Conservation (phyloP, 1,140 invertebrate species). For the Drosophila kepulauana region DNA sequence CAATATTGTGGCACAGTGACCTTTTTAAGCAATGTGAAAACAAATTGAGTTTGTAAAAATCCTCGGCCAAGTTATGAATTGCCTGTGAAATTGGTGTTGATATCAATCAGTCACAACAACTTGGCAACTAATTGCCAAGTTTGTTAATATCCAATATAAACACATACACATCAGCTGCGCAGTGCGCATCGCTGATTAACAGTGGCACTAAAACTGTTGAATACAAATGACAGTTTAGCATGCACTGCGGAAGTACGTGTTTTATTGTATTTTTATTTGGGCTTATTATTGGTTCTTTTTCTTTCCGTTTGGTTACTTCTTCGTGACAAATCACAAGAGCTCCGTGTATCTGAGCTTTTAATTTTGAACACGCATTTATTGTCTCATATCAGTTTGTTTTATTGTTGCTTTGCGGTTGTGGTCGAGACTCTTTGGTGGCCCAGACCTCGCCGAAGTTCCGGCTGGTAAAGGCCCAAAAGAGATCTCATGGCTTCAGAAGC, state of each 20-base stretch:
- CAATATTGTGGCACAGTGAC: constrained; percentile 58
- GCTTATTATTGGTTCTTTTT: constrained; percentile 63
- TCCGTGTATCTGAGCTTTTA: constrained; percentile 42
- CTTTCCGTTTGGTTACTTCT: constrained; percentile 42
- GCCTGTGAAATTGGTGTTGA: constrained; percentile 6
- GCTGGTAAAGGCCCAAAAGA: constrained; percentile 60
- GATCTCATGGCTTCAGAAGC: constrained; percentile 61
- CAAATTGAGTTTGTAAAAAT: constrained; percentile 49
- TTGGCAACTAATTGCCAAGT: not conserved
- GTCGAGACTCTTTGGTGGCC: constrained; percentile 41
- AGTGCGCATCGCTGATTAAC: constrained; percentile 18
- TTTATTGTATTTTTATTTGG: constrained; percentile 53
- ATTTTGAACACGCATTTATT: constrained; percentile 65
- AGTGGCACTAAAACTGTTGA: constrained; percentile 18
- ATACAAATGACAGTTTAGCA: constrained; percentile 8
- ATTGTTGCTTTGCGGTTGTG: not conserved
- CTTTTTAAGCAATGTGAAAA: constrained; percentile 55
- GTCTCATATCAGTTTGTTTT: constrained; percentile 49
- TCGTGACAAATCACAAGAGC: constrained; percentile 64
- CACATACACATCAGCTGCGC: constrained; percentile 1
- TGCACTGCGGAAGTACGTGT: constrained; percentile 64
- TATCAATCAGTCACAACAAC: too few species aligned
- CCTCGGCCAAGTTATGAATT: constrained; percentile 43
- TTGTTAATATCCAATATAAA: not conserved
- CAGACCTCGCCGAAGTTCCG: constrained; percentile 62